A percentile compares a stretch with the other conserved stretches of the same genome.
These are phyloP conservation scores for Meta bourneti DNA, from an alignment of 2,888 invertebrate genomes.

Conservation along the genomic window DNA sequence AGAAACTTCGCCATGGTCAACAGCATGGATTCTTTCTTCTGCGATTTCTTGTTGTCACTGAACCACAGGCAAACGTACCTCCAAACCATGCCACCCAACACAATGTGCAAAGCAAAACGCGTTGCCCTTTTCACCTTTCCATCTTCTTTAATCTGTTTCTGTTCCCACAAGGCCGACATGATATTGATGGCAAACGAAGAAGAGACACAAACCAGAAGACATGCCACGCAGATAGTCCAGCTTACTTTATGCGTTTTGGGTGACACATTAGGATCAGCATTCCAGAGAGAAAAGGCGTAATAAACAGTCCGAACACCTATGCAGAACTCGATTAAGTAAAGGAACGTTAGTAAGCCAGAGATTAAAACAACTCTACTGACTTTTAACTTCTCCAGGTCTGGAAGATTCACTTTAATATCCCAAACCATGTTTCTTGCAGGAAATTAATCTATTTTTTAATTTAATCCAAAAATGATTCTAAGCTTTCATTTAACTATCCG, in stretches of 20 bases:
- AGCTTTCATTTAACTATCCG: not conserved
- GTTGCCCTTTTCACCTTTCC: constrained; percentile 21
- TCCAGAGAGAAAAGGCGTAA: constrained; percentile 54
- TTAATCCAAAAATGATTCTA: not conserved
- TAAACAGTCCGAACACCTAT: constrained; percentile 55
- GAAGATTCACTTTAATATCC: not conserved
- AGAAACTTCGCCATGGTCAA: constrained; percentile 55
- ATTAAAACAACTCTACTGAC: constrained; percentile 43
- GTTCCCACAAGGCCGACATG: constrained; percentile 71
- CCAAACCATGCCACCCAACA: constrained; percentile 61
- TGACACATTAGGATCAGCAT: not conserved
- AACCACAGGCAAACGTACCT: constrained; percentile 60
- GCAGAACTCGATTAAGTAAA: constrained; percentile 55
- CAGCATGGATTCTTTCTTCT: constrained; percentile 35
- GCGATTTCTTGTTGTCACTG: constrained; percentile 12
- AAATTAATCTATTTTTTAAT: not conserved
- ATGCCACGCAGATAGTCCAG: constrained; percentile 53
- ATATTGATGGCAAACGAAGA: constrained; percentile 40
- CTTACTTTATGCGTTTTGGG: not conserved
- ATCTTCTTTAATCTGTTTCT: constrained; percentile 59
- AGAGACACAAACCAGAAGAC: constrained; percentile 18
- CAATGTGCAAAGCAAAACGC: constrained; percentile 44
- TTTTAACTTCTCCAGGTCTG: constrained; percentile 11
- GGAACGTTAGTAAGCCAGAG: constrained; percentile 57
- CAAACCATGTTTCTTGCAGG: constrained; percentile 30